Evolutionary conservation across 2,888 invertebrate genomes (phyloP), one percentile per base, ranked within the genome.

Genomic region (Trachelus tabidus): DNA sequence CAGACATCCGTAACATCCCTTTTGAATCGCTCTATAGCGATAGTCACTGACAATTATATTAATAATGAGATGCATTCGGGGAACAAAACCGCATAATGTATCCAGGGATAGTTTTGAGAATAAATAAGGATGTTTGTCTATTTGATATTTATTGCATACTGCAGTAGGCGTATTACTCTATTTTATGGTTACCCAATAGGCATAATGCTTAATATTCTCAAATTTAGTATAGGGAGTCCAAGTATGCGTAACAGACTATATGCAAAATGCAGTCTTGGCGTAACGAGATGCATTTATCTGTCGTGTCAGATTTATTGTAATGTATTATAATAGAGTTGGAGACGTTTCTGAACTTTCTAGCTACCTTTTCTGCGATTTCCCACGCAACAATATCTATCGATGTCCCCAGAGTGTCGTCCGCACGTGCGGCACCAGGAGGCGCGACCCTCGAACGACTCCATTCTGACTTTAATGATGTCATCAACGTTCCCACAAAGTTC

Each of bases 381-480:
- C 85, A 85, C 84, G 83, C 30, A 73, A 76, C 69, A 73, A 23
- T 56, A 56, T 9, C 23, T 9, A 75, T 74, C 33, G 31, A 31
- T 11, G 69, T 82, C 85, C 83, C 85, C 73, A 77, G 85, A 79
- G 85, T 69, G 76, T 56, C 37, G 79, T 81, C 75, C 69, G 81
- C 83, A 79, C 81, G 81, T 79, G 81, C 78, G 56, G 12, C 71
- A 71, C 33, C 71, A 34, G 34, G 31, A 75, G 76, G 33, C 31
- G 71, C 80, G 76, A 78, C 81, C 84, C 81, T 82, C 79, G 76
- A 81, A 75, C 34, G 68, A 12, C 74, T 34, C 35, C 74, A 34
- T 74, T 34, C 34, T 30, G 34, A 35, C 30, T 40, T 73, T 85
- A 83, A 85, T 82, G 75, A 80, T 80, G 79, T 77, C 83, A 79